Conservation (phyloP, 2,113 vertebrate genomes). For the Pachypanchax playfairii region DNA sequence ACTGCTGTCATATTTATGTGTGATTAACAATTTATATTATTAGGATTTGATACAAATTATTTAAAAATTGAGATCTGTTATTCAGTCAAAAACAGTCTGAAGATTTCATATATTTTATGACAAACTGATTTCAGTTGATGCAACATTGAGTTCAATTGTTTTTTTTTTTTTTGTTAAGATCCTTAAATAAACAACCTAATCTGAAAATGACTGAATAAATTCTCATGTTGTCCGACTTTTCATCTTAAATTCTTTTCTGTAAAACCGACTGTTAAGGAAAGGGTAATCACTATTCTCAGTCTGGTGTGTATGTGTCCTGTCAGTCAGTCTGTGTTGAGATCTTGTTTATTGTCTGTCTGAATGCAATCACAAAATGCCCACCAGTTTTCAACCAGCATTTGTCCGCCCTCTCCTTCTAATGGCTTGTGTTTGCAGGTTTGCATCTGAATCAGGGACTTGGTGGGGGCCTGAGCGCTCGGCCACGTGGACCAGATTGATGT, state of each 20-base stretch:
- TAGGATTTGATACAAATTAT: no score
- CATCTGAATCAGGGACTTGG: slow-evolving; percentile 64
- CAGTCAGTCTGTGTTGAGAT: slow-evolving; percentile 11
- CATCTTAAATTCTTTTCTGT: background rate
- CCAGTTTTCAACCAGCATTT: slow-evolving; percentile 32
- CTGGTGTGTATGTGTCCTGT: slow-evolving; percentile 5
- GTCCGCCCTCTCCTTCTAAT: slow-evolving; percentile 48
- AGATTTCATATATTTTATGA: no score
- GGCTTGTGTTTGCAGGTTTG: slow-evolving; percentile 69
- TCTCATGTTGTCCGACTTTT: no score
- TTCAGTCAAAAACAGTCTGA: no score
- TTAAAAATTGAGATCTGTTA: no score
- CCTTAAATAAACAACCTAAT: no score
- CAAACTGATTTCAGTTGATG: no score
- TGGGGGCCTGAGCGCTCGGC: slow-evolving; percentile 59
- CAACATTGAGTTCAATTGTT: no score
- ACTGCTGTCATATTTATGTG: no score
- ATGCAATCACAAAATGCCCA: slow-evolving; percentile 58
- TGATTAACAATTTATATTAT: no score
- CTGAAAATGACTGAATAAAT: no score
- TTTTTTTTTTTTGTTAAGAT: no score
- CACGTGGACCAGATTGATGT: slow-evolving; percentile 90
- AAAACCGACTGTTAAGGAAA: background rate
- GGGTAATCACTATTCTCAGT: background rate
- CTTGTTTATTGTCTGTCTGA: slow-evolving; percentile 43